These are phyloP conservation scores for Trichosurus vulpecula DNA, from an alignment of 2,797 vertebrate genomes.

Conservation along the genomic window DNA sequence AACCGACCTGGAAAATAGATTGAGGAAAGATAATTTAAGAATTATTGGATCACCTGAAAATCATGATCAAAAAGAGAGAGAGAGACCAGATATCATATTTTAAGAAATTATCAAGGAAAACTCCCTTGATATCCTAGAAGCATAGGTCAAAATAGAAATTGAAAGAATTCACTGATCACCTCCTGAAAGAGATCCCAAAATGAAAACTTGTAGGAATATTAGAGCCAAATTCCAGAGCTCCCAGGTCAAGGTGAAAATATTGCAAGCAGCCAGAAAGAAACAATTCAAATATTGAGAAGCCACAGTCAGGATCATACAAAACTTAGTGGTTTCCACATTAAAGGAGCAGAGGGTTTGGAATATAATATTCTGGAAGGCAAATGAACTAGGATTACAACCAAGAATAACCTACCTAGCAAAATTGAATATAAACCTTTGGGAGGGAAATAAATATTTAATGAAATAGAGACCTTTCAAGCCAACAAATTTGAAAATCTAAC, in stretches of 20 bases:
- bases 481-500: background rate
- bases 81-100: background rate
- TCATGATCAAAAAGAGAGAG: background rate
- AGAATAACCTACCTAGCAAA: background rate
- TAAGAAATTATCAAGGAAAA: background rate
- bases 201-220: background rate
- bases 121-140: background rate
- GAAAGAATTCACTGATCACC: background rate
- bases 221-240: background rate
- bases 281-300: background rate
- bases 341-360: background rate
- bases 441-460: background rate
- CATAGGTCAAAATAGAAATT: background rate
- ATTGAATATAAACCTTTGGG: background rate
- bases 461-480: too few species aligned
- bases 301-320: too few species aligned
- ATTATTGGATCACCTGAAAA: background rate
- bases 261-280: background rate
- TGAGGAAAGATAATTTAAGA: background rate
- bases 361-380: background rate
- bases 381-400: background rate
- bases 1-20: background rate
- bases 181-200: background rate
- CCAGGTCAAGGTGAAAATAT: background rate
- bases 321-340: background rate